Evolutionary conservation across 2,113 vertebrate genomes (phyloP), one percentile per base, ranked within the genome.

Genomic region (Larimichthys crocea): DNA sequence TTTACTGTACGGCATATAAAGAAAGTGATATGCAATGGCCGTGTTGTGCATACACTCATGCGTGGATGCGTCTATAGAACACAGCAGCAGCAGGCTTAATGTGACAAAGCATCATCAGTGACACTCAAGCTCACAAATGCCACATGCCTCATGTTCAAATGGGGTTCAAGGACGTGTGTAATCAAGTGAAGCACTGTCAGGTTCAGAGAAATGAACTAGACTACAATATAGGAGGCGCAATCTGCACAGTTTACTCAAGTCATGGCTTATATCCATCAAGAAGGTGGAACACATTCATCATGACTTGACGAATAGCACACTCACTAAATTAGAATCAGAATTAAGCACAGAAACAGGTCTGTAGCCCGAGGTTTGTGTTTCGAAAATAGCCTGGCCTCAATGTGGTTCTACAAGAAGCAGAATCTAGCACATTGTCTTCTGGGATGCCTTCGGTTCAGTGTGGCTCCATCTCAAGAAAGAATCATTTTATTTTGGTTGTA

Each of bases 341-440:
- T 86, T 69, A 91, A 88, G 80, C 87, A 90, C 87, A 91, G 87
- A 85, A 79, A 87, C 63, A 16, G 80, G 85, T 85, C 83, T 89
- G 74, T 61, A 88, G 84, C 89, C 87, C n/a, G 79, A 86, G 82
- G 88, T 84, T 80, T 82, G 44, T 26, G 53, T 72, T 87, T 86
- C 90, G 19, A 89, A 92, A 94, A 94, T 95, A 94, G 82, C 88
- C 59, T 89, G 91, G 79, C 90, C 91, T 94, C 74, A 78, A 91
- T 91, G 88, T 83, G 86, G 76, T 81, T 90, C 90, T 59, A 73
- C 72, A 79, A 79, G 80, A 79, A 86, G 84, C 77, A 71, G 88
- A 92, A 93, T 90, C 80, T 92, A 92, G 90, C 84, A 91, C 88
- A 88, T 85, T 81, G 88, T 88, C 91, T 93, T 78, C 67, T 77